Base-by-base conservation (phyloP, 2,113 vertebrate species). In the Piliocolobus tephrosceles region DNA sequence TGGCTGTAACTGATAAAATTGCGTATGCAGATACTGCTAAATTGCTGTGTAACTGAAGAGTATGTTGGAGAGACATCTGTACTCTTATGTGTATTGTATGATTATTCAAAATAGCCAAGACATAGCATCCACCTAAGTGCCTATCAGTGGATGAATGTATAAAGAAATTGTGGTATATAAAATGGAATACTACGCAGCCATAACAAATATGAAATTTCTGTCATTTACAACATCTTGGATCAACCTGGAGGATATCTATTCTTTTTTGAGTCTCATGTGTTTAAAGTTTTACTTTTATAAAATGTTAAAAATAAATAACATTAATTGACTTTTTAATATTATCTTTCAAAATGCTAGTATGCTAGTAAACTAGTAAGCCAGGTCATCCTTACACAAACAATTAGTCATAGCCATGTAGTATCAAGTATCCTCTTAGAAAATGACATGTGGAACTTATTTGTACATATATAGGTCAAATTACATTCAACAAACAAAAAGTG, bases 241-340 rank as follows among this genome's bases (percentile, higher is more conserved):
- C 14, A 68, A 68, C 2, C 14, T 35, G 32, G 32, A 68, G 32
- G 32, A 68, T 14, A 68, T 68, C 6, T 35, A 68, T 68, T 68
- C 32, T 61, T 23, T 61, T 61, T 25, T 91, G 43, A 92, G 30
- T 82, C 55, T 91, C 6, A 10, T 1, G 79, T 92, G 35, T 10
- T 38, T 81, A 8, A 47, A 85, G 20, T 30, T 93, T 88, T 38
- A 40, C 12, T 88, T 73, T 84, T 18, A 90, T 87, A 52, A 50
- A 81, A 66, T 66, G 17, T 80, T 87, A 92, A 89, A 88, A 92
- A 92, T 96, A 92, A 76, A 58, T 35, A 8, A 55, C 82, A 52
- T 75, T 93, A 86, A 92, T 88, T 13, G 11, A 55, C 2, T 70
- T 73, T 81, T 66, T 30, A 83, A 83, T n/a, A 18, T 66, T 94